Evolutionary conservation across 2,113 vertebrate genomes (phyloP).

Genomic region (Lophotis ruficrista): DNA sequence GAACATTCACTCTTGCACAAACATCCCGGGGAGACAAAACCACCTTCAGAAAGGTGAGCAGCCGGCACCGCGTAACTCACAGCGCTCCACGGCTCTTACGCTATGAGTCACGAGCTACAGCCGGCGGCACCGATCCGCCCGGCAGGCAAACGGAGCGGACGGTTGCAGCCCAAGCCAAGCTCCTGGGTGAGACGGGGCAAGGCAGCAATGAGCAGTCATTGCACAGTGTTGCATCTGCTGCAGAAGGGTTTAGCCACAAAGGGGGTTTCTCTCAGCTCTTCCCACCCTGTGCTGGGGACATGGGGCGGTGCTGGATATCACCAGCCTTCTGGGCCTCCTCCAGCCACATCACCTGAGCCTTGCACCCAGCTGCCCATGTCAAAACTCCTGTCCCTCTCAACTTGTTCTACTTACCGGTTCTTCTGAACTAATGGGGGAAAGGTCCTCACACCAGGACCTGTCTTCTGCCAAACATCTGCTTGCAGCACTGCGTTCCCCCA

Average conservation of each 20-base stretch:
- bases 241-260: background rate
- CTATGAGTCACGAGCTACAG: background rate
- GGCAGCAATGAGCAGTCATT: background rate
- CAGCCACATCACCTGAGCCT: background rate
- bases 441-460: background rate
- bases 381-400: background rate
- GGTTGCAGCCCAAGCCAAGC: background rate
- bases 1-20: background rate
- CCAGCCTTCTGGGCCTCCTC: background rate
- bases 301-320: background rate
- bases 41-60: background rate
- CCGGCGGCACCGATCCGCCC: background rate
- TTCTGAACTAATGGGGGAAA: background rate
- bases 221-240: background rate
- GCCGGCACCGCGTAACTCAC: fast-evolving
- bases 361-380: fast-evolving
- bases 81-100: fast-evolving
- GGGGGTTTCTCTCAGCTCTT: background rate
- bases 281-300: background rate
- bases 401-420: background rate
- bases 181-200: fast-evolving
- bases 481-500: background rate
- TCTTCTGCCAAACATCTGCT: background rate
- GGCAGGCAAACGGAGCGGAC: fast-evolving
- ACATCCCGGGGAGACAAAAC: background rate